These are phyloP conservation scores for Ellobius talpinus DNA, from an alignment of 2,113 vertebrate genomes.

Conservation along the genomic window DNA sequence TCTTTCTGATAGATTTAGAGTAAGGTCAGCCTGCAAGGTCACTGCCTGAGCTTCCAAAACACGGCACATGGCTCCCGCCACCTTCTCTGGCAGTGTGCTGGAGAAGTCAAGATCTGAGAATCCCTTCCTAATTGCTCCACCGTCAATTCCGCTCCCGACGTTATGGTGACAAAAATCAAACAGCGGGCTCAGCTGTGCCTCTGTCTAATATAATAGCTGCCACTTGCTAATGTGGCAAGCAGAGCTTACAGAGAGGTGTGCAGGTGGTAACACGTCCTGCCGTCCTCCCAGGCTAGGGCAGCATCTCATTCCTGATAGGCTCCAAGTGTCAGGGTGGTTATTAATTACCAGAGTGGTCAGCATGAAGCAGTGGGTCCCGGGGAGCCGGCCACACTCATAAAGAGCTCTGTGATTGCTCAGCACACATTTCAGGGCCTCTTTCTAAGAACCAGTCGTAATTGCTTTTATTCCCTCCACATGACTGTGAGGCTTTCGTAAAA, in stretches of 20 bases:
- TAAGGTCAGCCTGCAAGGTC: slow-evolving; percentile 84
- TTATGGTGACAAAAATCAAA: slow-evolving; percentile 74
- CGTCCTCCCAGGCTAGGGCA: background rate
- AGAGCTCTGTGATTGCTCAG: background rate
- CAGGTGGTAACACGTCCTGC: background rate
- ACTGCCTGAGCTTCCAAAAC: slow-evolving; percentile 80
- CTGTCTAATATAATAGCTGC: slow-evolving; percentile 48
- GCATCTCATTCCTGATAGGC: background rate
- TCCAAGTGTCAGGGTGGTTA: slow-evolving; percentile 38
- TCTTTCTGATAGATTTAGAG: slow-evolving; percentile 78
- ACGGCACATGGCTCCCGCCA: background rate
- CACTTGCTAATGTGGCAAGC: slow-evolving; percentile 27
- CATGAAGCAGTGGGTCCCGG: background rate
- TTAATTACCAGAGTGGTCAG: slow-evolving; percentile 56
- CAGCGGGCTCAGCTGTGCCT: slow-evolving; percentile 56
- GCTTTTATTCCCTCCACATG: slow-evolving; percentile 13
- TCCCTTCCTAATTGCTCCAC: slow-evolving; percentile 81
- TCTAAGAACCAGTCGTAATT: background rate
- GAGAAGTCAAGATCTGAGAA: slow-evolving; percentile 80
- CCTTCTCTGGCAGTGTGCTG: slow-evolving; percentile 67
- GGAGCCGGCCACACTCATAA: background rate
- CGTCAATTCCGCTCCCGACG: slow-evolving; percentile 62
- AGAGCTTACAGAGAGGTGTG: background rate
- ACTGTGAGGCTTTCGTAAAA: background rate
- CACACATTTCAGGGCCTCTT: background rate